phyloP scores from a whole-genome alignment of 2,888 invertebrate genomes.

The Drosophila percnosoma region DNA sequence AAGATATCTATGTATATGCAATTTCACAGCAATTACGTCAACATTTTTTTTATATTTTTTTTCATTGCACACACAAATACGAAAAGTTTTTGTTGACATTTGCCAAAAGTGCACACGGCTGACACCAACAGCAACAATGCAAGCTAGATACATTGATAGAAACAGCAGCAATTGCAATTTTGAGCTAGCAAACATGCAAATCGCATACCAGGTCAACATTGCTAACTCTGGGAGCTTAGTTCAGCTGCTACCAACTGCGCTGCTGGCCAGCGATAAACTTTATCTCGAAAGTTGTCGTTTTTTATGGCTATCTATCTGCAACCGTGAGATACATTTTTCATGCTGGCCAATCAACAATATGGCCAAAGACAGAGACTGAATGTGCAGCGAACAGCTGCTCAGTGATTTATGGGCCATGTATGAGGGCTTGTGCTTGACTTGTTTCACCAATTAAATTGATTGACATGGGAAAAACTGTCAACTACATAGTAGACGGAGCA shows the following conservation, averaged over 20 bases:
- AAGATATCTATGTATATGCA: slow-evolving; percentile 50
- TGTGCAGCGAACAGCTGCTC: slow-evolving; percentile 55
- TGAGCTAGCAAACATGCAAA: slow-evolving; percentile 73
- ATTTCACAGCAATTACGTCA: slow-evolving; percentile 76
- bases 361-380: slow-evolving; percentile 18
- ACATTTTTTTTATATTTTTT: slow-evolving; percentile 28
- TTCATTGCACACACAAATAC: slow-evolving; percentile 49
- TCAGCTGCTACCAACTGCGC: slow-evolving; percentile 48
- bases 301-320: slow-evolving; percentile 47
- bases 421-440: slow-evolving; percentile 61
- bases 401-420: slow-evolving; percentile 73
- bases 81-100: slow-evolving; percentile 75
- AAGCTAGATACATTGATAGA: slow-evolving; percentile 23
- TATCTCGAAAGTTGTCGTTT: slow-evolving; percentile 71
- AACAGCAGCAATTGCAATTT: slow-evolving; percentile 61
- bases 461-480: slow-evolving; percentile 82
- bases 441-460: slow-evolving; percentile 78
- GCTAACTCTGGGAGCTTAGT: slow-evolving; percentile 18
- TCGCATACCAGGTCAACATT: slow-evolving; percentile 77
- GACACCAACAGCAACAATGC: slow-evolving; percentile 18
- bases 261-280: slow-evolving; percentile 70
- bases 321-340: slow-evolving; percentile 66
- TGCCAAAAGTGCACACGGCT: slow-evolving; percentile 59
- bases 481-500: slow-evolving; percentile 11
- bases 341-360: slow-evolving; percentile 73